These are phyloP conservation scores for Pterostichus niger DNA, from an alignment of 2,888 invertebrate genomes.

Conservation along the genomic window DNA sequence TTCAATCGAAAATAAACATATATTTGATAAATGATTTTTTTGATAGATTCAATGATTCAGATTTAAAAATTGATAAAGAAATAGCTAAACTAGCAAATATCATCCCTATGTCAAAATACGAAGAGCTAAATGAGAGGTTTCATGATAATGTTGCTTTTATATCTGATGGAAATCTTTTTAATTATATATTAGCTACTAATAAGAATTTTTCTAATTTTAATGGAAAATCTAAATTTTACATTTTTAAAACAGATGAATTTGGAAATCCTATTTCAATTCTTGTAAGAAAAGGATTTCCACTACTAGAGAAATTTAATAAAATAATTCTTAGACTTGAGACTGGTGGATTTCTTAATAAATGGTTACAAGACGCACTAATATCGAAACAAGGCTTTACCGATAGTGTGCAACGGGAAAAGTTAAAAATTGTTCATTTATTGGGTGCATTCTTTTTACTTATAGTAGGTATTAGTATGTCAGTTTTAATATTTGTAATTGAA, in stretches of 20 bases:
- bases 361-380: constrained; percentile 7
- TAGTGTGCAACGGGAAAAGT: not conserved
- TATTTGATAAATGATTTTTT: constrained; percentile 17
- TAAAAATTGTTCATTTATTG: constrained; percentile 22
- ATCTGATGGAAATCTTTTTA: not conserved
- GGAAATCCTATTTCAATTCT: constrained; percentile 26
- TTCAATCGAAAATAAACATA: not conserved
- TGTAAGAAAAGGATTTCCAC: constrained; percentile 41
- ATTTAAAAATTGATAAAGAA: constrained; percentile 22
- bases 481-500: constrained; percentile 33
- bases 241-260: constrained; percentile 25
- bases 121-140: not conserved
- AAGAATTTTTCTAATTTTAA: constrained; percentile 4
- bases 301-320: constrained; percentile 38
- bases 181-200: not conserved
- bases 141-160: constrained; percentile 14
- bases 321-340: not conserved
- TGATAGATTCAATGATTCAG: constrained; percentile 40
- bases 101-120: not conserved
- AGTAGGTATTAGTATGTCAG: not conserved
- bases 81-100: constrained; percentile 4
- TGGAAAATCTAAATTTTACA: constrained; percentile 3
- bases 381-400: not conserved
- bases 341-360: constrained; percentile 29
- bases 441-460: constrained; percentile 9